These are phyloP conservation scores for Myripristis murdjan DNA, from an alignment of 2,797 vertebrate species.

Conservation along the genomic window DNA sequence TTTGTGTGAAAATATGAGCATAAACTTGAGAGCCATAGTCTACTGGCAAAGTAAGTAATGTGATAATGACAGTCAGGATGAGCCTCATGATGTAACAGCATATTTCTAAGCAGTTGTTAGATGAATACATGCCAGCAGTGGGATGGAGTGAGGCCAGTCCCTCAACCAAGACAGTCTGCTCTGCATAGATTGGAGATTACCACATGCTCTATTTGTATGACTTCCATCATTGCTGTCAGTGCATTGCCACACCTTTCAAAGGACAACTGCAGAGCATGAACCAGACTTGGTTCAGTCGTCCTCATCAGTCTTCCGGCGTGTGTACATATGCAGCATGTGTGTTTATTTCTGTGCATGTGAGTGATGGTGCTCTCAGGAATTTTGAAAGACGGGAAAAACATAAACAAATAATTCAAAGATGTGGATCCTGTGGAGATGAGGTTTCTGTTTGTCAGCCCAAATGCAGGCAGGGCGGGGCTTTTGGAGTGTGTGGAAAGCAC, in stretches of 20 bases:
- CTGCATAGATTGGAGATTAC: slow-evolving; percentile 45
- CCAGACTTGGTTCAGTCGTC: slow-evolving; percentile 47
- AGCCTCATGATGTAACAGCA: slow-evolving; percentile 55
- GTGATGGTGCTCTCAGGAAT: neutral
- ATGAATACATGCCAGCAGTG: slow-evolving; percentile 38
- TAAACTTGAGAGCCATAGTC: neutral
- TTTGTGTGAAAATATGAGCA: slow-evolving; percentile 10
- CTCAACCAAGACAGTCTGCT: slow-evolving; percentile 21
- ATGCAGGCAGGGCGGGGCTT: slow-evolving; percentile 33
- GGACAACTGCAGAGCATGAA: slow-evolving; percentile 62
- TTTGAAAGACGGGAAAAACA: too few relatives aligned
- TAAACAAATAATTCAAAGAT: neutral
- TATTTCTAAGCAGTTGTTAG: slow-evolving; percentile 58
- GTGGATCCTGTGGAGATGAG: neutral
- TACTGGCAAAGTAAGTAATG: slow-evolving; percentile 43
- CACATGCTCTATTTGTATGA: slow-evolving; percentile 41
- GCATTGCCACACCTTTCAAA: slow-evolving; percentile 49
- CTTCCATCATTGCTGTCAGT: slow-evolving; percentile 48
- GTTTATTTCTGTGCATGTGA: neutral
- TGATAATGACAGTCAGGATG: slow-evolving; percentile 58
- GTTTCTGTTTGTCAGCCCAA: neutral
- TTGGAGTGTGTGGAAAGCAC: slow-evolving; percentile 34
- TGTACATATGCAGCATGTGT: slow-evolving; percentile 2
- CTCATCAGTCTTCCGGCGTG: slow-evolving; percentile 27
- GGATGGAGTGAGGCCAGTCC: slow-evolving; percentile 45